A percentile compares a stretch with the other conserved stretches of the same genome.
Conservation (phyloP, 2,888 invertebrate species). For the Coremacera marginata region DNA sequence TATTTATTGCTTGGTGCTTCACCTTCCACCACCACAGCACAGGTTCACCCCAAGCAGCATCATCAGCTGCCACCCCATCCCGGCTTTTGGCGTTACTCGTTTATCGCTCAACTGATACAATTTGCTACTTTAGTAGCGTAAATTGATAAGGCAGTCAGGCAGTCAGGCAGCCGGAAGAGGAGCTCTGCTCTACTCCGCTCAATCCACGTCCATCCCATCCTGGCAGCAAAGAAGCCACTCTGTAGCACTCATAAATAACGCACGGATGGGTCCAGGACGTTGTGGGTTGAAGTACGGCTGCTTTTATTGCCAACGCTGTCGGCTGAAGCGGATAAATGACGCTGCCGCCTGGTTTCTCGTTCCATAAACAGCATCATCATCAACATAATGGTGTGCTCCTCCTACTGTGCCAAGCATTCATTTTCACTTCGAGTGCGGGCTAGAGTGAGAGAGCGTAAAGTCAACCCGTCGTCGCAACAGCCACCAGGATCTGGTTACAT, state of each 20-base stretch:
- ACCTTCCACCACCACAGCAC: not conserved
- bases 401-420: constrained; percentile 16
- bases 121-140: constrained; percentile 36
- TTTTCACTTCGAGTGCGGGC: not conserved
- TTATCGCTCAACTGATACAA: constrained; percentile 33
- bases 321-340: constrained; percentile 23
- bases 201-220: too few species aligned
- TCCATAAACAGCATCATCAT: not conserved
- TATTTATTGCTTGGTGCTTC: constrained; percentile 37
- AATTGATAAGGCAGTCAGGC: constrained; percentile 33
- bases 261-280: constrained; percentile 14
- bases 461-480: not conserved
- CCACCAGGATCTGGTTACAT: not conserved
- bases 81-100: constrained; percentile 4
- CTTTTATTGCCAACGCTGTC: not conserved
- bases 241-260: constrained; percentile 31
- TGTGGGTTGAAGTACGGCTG: constrained; percentile 1
- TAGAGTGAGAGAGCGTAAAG: not conserved
- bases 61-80: not conserved
- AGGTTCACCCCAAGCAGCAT: not conserved
- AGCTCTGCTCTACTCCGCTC: not conserved
- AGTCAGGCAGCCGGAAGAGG: not conserved
- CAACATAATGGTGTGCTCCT: constrained; percentile 30
- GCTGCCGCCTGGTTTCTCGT: not conserved
- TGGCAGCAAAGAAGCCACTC: not conserved